A percentile compares a stretch with the other conserved stretches of the same genome.
These are phyloP conservation scores for Podotricha telesiphe DNA, from an alignment of 2,888 invertebrate genomes.

Conservation along the genomic window DNA sequence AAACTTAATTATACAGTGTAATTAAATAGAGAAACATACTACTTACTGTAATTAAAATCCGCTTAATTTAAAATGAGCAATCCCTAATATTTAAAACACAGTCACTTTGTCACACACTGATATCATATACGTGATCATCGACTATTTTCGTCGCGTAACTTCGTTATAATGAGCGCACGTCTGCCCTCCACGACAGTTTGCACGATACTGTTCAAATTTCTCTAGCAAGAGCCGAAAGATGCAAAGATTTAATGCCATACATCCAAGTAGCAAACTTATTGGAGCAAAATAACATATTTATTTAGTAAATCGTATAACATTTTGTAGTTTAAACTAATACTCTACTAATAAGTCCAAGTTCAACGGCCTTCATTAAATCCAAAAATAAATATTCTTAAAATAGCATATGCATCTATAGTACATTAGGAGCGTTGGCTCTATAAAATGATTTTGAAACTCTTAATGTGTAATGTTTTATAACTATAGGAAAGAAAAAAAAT, in stretches of 20 bases:
- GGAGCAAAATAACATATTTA: slow-evolving; percentile 65
- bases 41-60: slow-evolving; percentile 14
- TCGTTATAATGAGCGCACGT: slow-evolving; percentile 54
- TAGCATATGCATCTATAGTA: slow-evolving; percentile 28
- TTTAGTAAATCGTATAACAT: slow-evolving; percentile 57
- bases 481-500: no score
- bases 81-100: slow-evolving; percentile 25
- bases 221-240: slow-evolving; percentile 48
- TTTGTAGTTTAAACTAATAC: background rate
- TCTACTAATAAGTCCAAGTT: slow-evolving; percentile 34
- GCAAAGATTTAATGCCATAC: slow-evolving; percentile 61
- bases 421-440: background rate
- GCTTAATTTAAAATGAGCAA: slow-evolving; percentile 1
- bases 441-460: slow-evolving; percentile 9
- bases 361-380: slow-evolving; percentile 41
- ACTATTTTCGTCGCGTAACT: slow-evolving; percentile 69
- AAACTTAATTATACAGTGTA: background rate
- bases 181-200: slow-evolving; percentile 54
- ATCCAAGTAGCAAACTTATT: slow-evolving; percentile 64
- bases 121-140: slow-evolving; percentile 22
- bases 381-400: slow-evolving; percentile 41
- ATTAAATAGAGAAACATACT: background rate
- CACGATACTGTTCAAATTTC: slow-evolving; percentile 57
- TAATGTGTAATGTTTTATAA: background rate
- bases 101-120: slow-evolving; percentile 20